A percentile compares a stretch with the other conserved stretches of the same genome.
Conservation (phyloP, 2,888 invertebrate species). For the Macrophya annulata region DNA sequence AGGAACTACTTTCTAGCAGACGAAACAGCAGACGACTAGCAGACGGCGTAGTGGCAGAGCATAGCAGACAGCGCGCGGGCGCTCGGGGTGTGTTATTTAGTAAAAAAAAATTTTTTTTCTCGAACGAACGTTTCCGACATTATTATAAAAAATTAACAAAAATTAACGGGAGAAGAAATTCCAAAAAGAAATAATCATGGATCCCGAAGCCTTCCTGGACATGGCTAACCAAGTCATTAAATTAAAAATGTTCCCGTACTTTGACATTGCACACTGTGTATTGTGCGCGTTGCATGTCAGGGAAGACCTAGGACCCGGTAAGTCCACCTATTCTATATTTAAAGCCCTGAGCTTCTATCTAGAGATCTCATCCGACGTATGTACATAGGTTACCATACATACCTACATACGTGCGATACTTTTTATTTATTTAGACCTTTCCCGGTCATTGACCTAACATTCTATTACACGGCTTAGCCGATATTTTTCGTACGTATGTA, state of each 20-base stretch:
- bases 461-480: background rate
- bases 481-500: background rate
- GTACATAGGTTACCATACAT: background rate
- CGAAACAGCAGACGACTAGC: constrained; percentile 65
- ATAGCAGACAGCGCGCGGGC: constrained; percentile 69
- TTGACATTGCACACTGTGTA: constrained; percentile 98
- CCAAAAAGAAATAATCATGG: constrained; percentile 83
- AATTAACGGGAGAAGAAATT: constrained; percentile 29
- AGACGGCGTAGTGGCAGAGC: constrained; percentile 62
- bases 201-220: constrained; percentile 98
- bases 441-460: constrained; percentile 44
- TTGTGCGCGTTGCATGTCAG: constrained; percentile 96
- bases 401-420: background rate
- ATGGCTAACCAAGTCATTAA: constrained; percentile 99
- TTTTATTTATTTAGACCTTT: constrained; percentile 44
- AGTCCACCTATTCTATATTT: constrained; percentile 80
- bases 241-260: constrained; percentile 99
- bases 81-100: constrained; percentile 63
- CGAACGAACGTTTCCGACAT: constrained; percentile 33
- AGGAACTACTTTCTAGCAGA: constrained; percentile 65
- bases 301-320: constrained; percentile 96
- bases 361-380: constrained; percentile 61
- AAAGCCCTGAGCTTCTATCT: constrained; percentile 68
- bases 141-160: constrained; percentile 15
- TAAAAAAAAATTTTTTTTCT: background rate